A percentile compares a stretch with the other conserved stretches of the same genome.
Conservation (phyloP, 2,113 vertebrate genomes). For the Orientallactaga bullata region DNA sequence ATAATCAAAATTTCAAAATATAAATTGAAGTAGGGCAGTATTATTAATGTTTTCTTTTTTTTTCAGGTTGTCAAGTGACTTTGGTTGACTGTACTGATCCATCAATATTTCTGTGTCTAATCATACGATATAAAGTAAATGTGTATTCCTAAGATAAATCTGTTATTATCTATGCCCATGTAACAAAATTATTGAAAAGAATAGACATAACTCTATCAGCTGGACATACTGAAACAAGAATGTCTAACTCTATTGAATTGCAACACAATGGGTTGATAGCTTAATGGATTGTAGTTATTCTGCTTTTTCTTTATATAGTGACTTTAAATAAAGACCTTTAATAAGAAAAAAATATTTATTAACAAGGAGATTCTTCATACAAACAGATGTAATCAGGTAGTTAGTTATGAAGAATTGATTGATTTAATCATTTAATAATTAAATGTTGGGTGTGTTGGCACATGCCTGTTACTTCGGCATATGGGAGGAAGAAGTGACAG, state of each 20-base stretch:
- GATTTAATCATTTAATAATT: constrained; percentile 37
- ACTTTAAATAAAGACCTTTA: neutral
- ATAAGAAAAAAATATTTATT: constrained; percentile 8
- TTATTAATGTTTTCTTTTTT: neutral
- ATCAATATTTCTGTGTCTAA: neutral
- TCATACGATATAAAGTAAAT: neutral
- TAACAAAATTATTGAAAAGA: constrained; percentile 7
- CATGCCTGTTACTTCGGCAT: neutral
- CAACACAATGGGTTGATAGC: neutral
- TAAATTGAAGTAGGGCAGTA: neutral
- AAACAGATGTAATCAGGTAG: neutral
- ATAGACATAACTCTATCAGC: neutral
- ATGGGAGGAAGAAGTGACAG: neutral
- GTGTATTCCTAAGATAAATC: neutral
- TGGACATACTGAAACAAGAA: neutral
- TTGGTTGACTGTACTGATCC: neutral
- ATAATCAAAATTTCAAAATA: neutral
- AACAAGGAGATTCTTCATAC: neutral
- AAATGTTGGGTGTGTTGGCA: neutral
- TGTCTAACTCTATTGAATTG: neutral
- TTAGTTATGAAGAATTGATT: neutral
- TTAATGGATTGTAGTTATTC: neutral
- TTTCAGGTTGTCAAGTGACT: neutral
- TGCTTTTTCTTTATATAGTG: neutral
- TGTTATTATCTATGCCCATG: neutral